Conservation (phyloP, 1,140 invertebrate genomes). For the Alviniconcha marisindica region DNA sequence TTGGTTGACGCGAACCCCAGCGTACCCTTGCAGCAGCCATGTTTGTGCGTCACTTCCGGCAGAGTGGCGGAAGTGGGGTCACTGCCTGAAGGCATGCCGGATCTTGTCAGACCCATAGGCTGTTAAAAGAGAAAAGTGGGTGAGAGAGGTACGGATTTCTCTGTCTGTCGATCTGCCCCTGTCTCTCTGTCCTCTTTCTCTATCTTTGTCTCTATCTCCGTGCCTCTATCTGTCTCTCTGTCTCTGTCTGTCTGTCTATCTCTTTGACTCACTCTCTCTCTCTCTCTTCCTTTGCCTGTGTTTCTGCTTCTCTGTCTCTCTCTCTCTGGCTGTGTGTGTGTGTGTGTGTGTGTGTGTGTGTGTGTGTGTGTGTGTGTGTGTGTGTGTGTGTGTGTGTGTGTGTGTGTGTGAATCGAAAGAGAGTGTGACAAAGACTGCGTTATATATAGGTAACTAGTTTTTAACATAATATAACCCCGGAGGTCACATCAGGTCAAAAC, state of each 20-base stretch:
- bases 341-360: conserved; percentile 11
- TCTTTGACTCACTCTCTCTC: background rate
- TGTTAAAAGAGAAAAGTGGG: background rate
- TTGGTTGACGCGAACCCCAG: conserved; percentile 60
- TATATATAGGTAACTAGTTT: background rate
- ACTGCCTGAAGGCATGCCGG: background rate
- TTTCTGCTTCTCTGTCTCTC: background rate
- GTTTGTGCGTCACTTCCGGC: background rate
- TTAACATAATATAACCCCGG: background rate
- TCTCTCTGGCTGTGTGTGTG: background rate
- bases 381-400: background rate
- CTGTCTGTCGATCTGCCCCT: background rate
- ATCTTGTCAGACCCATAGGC: background rate
- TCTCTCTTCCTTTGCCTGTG: background rate
- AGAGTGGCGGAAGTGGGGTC: conserved; percentile 1
- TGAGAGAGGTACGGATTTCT: background rate
- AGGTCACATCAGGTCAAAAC: background rate
- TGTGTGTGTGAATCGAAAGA: background rate
- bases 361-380: conserved; percentile 10
- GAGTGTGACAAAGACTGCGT: background rate
- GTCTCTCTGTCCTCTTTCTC: background rate
- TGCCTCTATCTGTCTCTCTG: no score
- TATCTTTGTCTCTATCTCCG: background rate
- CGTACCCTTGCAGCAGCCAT: conserved; percentile 57
- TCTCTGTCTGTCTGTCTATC: no score